These are phyloP conservation scores for Drosophila ironensis DNA, from an alignment of 1,140 invertebrate genomes.

Conservation along the genomic window DNA sequence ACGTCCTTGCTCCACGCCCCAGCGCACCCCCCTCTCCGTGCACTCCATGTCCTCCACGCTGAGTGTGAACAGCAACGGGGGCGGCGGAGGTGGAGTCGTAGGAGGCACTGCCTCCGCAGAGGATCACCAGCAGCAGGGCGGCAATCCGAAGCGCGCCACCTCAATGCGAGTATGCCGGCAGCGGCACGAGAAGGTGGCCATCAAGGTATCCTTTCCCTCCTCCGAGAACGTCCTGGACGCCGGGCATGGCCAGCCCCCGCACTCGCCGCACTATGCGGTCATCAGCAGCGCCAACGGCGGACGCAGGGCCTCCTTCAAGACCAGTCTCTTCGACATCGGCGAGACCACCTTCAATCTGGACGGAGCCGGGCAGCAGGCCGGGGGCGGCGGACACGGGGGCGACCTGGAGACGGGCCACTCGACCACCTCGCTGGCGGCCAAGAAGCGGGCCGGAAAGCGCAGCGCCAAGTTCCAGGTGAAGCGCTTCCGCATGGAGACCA, in stretches of 20 bases:
- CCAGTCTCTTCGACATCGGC: constrained; percentile 74
- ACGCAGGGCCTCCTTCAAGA: constrained; percentile 60
- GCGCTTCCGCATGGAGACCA: constrained; percentile 89
- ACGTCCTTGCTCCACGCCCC: constrained; percentile 69
- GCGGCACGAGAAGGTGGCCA: constrained; percentile 89
- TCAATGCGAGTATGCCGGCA: constrained; percentile 83
- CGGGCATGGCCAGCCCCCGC: constrained; percentile 83
- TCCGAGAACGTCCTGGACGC: constrained; percentile 86
- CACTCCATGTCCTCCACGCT: constrained; percentile 79
- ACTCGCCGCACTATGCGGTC: constrained; percentile 82
- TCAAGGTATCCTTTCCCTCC: constrained; percentile 91
- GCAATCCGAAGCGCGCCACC: constrained; percentile 73
- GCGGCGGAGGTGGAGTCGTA: constrained; percentile 16
- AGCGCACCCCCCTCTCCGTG: constrained; percentile 71
- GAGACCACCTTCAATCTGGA: constrained; percentile 74
- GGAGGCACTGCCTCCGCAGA: constrained; percentile 8
- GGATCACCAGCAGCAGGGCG: constrained; percentile 45
- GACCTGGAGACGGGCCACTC: constrained; percentile 45
- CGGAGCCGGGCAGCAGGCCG: constrained; percentile 3
- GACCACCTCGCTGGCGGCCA: constrained; percentile 61
- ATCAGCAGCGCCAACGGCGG: constrained; percentile 61
- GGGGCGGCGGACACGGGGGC: constrained; percentile 27
- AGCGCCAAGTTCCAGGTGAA: constrained; percentile 84
- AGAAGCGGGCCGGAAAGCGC: constrained; percentile 82
- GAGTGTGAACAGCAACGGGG: constrained; percentile 73